phyloP scores from a whole-genome alignment of 2,888 invertebrate species.

The Heliconius cydno region DNA sequence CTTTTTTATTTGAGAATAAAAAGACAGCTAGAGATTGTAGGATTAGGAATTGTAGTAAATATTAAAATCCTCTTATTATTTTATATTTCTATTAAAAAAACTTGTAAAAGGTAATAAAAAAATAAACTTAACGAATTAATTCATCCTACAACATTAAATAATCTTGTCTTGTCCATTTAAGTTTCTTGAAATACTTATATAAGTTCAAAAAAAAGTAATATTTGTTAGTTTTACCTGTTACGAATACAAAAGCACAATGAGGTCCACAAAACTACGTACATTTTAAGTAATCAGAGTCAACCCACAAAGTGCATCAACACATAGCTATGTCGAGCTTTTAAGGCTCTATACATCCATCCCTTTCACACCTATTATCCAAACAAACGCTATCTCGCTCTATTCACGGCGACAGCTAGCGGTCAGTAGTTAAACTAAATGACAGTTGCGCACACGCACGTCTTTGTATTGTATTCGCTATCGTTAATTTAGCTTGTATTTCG shows the following conservation, averaged over 20 bases:
- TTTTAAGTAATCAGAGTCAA: conserved; percentile 43
- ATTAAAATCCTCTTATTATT: neutral
- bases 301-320: conserved; percentile 46
- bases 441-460: conserved; percentile 76
- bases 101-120: too few relatives aligned
- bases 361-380: conserved; percentile 41
- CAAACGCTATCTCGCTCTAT: conserved; percentile 52
- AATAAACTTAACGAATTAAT: neutral
- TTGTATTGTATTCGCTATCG: conserved; percentile 62
- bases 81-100: neutral
- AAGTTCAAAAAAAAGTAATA: neutral
- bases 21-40: neutral
- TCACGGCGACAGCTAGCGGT: conserved; percentile 70
- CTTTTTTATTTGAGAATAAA: too few relatives aligned
- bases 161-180: neutral
- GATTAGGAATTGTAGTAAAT: neutral
- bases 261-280: conserved; percentile 39
- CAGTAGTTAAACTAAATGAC: conserved; percentile 66
- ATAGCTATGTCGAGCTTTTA: conserved; percentile 52
- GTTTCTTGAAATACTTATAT: neutral
- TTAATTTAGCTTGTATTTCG: conserved; percentile 45
- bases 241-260: conserved; percentile 42
- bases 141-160: neutral
- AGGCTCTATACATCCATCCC: conserved; percentile 48
- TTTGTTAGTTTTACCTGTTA: conserved; percentile 37